phyloP scores from a whole-genome alignment of 2,113 vertebrate genomes.

The Microcebus tavaratra region DNA sequence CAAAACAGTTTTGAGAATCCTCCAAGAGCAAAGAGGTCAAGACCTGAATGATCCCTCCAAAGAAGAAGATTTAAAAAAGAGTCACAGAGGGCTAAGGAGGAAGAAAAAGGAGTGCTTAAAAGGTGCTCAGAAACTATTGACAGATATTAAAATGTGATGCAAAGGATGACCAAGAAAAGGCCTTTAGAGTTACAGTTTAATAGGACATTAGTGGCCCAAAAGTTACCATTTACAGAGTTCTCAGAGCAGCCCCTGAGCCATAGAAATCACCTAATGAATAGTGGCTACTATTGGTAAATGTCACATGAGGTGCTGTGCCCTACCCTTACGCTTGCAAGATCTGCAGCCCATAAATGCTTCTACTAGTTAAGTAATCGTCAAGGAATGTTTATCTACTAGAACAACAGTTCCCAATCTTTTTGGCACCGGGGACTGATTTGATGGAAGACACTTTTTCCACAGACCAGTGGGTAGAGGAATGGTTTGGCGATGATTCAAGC shows the following conservation, averaged over 20 bases:
- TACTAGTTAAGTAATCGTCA: not conserved
- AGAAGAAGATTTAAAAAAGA: not conserved
- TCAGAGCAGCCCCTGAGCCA: not conserved
- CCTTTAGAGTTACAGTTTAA: not conserved
- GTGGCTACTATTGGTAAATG: not conserved
- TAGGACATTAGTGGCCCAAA: not conserved
- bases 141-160: not conserved
- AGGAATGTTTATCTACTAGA: not conserved
- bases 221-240: not conserved
- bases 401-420: no score
- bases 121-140: not conserved
- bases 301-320: not conserved
- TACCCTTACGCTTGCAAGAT: not conserved
- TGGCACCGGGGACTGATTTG: no score
- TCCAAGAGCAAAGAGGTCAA: not conserved
- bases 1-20: not conserved
- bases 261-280: not conserved
- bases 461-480: no score
- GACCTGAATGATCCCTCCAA: not conserved
- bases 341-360: not conserved
- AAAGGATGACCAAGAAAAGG: not conserved
- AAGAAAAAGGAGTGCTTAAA: not conserved
- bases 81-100: not conserved
- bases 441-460: no score
- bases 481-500: no score